Conservation (phyloP, 2,797 vertebrate species). For the Schizothorax lantsangensis region DNA sequence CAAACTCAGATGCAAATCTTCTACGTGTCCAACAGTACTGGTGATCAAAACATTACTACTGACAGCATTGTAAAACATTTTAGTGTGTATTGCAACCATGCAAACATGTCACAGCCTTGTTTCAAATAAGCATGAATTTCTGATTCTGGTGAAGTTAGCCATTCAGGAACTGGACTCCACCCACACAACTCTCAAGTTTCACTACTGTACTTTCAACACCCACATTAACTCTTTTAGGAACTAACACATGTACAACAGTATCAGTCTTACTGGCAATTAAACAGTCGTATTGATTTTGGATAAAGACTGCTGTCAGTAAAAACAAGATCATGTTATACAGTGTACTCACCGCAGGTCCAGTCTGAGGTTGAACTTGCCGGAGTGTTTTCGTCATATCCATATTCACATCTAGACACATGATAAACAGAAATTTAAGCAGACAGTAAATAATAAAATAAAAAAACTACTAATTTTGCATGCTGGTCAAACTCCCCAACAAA, state of each 20-base stretch:
- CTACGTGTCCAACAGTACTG: neutral
- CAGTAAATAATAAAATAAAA: too few species aligned
- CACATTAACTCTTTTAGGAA: neutral
- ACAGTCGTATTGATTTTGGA: neutral
- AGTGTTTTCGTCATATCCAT: neutral
- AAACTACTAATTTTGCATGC: neutral
- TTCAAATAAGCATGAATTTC: neutral
- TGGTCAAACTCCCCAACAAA: neutral
- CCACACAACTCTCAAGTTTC: constrained; percentile 30
- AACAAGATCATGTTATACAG: neutral
- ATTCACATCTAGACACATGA: constrained; percentile 64
- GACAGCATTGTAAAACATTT: neutral
- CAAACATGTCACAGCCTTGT: neutral
- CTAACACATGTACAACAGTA: neutral
- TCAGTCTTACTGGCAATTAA: neutral
- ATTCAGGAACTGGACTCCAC: constrained; percentile 34
- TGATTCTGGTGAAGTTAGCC: neutral
- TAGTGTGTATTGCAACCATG: too few species aligned
- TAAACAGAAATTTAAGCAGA: neutral
- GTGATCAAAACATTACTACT: neutral
- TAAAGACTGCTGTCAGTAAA: too few species aligned
- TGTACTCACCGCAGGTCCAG: constrained; percentile 72
- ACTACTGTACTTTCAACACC: constrained; percentile 5
- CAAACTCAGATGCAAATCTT: neutral
- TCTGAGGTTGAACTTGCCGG: constrained; percentile 62